These are phyloP conservation scores for Hetaerina titia DNA, from an alignment of 2,888 invertebrate species.

Conservation along the genomic window DNA sequence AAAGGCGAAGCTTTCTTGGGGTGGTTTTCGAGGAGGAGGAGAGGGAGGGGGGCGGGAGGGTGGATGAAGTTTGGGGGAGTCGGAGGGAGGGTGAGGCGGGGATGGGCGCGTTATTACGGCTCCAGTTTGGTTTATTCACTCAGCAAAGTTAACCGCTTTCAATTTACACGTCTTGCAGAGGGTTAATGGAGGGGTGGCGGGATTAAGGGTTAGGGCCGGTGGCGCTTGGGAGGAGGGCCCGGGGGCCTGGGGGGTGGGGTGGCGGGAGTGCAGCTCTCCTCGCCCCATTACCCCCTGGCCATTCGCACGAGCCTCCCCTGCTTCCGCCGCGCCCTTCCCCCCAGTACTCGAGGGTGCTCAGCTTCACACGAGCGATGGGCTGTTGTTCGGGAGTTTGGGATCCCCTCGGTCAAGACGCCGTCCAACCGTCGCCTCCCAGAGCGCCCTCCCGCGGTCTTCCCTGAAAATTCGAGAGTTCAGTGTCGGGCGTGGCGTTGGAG, in stretches of 20 bases:
- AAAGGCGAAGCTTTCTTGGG: not conserved
- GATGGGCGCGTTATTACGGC: not conserved
- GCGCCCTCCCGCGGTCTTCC: too few species aligned
- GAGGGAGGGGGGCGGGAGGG: not conserved
- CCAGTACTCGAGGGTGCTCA: too few species aligned
- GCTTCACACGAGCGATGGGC: too few species aligned
- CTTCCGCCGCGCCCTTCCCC: too few species aligned
- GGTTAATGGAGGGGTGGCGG: not conserved
- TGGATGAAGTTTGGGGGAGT: not conserved
- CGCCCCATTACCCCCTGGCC: too few species aligned
- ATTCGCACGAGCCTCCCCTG: too few species aligned
- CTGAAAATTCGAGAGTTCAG: too few species aligned
- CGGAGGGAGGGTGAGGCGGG: not conserved
- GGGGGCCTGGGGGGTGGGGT: not conserved
- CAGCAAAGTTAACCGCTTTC: not conserved
- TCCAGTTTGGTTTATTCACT: slow-evolving; percentile 2
- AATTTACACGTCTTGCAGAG: not conserved
- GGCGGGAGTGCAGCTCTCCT: not conserved
- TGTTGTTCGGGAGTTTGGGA: too few species aligned
- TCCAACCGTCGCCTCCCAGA: too few species aligned
- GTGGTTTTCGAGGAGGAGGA: not conserved
- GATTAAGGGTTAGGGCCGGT: not conserved
- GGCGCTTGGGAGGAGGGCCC: not conserved
- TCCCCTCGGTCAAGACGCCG: too few species aligned
- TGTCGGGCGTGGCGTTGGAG: too few species aligned